Conservation (phyloP, 1,140 invertebrate genomes). For the Cherax quadricarinatus region DNA sequence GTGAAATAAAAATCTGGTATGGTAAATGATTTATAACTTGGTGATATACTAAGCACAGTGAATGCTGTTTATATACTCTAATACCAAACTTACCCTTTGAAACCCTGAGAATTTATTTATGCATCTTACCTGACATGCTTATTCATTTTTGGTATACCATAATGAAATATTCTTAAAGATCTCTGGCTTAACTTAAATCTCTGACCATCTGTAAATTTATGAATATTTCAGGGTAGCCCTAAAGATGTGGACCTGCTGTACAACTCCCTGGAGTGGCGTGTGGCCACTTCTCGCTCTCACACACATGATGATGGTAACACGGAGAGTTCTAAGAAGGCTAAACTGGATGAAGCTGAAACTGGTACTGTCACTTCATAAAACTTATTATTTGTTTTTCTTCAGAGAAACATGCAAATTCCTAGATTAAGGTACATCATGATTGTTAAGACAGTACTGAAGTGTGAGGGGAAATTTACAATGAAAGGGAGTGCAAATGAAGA, state of each 20-base stretch:
- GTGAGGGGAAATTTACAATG: neutral
- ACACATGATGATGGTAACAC: constrained; percentile 47
- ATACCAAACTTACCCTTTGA: too few relatives aligned
- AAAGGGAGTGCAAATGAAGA: neutral
- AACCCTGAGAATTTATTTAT: too few relatives aligned
- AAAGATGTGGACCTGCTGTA: constrained; percentile 87
- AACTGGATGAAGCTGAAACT: constrained; percentile 25
- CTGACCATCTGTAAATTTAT: neutral
- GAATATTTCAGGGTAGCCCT: constrained; percentile 82
- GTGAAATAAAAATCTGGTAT: too few relatives aligned
- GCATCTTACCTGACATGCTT: too few relatives aligned
- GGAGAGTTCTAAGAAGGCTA: constrained; percentile 40
- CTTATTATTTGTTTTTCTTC: neutral
- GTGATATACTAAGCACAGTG: too few relatives aligned
- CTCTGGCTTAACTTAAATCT: too few relatives aligned
- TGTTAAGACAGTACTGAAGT: neutral
- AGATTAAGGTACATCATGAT: neutral
- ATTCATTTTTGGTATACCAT: too few relatives aligned
- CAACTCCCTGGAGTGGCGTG: constrained; percentile 83
- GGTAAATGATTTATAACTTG: too few relatives aligned
- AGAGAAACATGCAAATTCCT: constrained; percentile 8
- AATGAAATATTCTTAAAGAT: too few relatives aligned
- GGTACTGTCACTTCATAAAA: constrained; percentile 3
- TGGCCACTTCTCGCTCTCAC: constrained; percentile 76
- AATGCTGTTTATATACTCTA: too few relatives aligned